Evolutionary conservation across 2,113 vertebrate species (phyloP).

Genomic region (Microtus pennsylvanicus): DNA sequence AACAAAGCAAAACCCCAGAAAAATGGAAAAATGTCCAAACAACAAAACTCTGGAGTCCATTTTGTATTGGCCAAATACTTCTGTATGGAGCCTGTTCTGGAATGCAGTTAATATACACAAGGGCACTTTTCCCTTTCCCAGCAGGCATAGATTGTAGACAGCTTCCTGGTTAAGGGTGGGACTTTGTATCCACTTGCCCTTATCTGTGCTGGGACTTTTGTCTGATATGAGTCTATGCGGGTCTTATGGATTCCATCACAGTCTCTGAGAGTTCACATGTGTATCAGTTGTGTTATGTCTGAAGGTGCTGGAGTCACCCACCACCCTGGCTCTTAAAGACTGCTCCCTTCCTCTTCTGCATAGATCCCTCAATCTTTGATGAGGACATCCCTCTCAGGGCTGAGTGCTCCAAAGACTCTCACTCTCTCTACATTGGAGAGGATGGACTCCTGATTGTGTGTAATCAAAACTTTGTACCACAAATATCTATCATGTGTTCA

Average conservation of each 20-base stretch:
- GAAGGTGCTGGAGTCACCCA: not conserved
- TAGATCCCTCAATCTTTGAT: not conserved
- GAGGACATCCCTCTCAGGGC: not conserved
- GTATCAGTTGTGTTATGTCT: not conserved
- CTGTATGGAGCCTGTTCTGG: too few species aligned
- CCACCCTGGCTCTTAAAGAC: not conserved
- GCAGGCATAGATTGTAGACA: too few species aligned
- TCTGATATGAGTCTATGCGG: not conserved
- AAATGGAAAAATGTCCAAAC: not conserved
- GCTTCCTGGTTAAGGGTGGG: not conserved
- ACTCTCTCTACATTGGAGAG: not conserved
- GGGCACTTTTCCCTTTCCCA: not conserved
- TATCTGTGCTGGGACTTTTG: not conserved
- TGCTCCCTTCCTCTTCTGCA: not conserved
- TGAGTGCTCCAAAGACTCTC: not conserved
- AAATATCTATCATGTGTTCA: not conserved
- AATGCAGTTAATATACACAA: too few species aligned
- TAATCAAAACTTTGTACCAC: not conserved
- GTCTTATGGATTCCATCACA: not conserved
- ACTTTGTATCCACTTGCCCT: not conserved
- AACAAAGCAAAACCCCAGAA: not conserved
- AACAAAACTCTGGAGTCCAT: not conserved
- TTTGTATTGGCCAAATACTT: not conserved
- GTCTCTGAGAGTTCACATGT: not conserved
- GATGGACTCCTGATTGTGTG: not conserved